phyloP scores from a whole-genome alignment of 2,113 vertebrate species.

The Empidonax traillii region DNA sequence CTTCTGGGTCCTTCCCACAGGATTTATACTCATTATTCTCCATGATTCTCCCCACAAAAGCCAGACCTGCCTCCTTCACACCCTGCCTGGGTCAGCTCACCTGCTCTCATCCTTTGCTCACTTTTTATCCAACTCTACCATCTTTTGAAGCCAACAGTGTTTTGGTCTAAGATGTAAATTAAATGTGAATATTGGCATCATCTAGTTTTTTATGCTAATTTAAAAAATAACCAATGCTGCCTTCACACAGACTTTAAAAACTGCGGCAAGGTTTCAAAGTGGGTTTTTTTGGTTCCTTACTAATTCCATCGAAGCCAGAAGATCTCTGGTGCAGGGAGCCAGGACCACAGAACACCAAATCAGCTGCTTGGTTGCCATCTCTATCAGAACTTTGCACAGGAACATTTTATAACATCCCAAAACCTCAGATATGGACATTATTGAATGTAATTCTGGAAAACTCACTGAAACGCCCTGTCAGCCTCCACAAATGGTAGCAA shows the following conservation, averaged over 20 bases:
- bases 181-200: background rate
- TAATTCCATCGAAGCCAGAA: background rate
- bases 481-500: background rate
- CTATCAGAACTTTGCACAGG: background rate
- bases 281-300: background rate
- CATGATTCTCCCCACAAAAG: background rate
- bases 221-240: background rate
- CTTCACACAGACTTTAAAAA: background rate
- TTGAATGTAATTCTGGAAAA: background rate
- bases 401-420: background rate
- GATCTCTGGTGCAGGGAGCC: background rate
- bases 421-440: background rate
- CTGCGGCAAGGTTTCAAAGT: rapidly evolving
- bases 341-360: background rate
- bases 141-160: background rate
- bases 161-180: background rate
- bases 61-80: background rate
- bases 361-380: background rate
- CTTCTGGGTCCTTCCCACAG: background rate
- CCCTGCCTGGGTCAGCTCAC: background rate
- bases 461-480: background rate
- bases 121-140: background rate
- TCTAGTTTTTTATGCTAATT: background rate
- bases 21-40: background rate
- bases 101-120: background rate